Base-by-base conservation (phyloP, 2,113 vertebrate species). In the Spermophilus dauricus region DNA sequence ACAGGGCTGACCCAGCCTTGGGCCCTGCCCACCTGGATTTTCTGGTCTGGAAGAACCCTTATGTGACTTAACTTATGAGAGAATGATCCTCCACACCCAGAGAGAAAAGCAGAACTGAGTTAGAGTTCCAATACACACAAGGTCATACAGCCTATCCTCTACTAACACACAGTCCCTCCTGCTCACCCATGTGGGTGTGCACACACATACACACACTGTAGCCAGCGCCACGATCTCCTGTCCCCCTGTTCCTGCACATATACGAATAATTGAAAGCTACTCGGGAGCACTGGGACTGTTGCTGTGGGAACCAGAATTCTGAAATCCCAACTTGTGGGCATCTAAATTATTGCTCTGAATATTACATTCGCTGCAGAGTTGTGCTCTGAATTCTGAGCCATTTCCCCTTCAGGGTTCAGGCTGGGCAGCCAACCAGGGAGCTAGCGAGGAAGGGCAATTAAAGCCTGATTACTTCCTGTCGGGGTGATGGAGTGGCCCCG, bases 361-460 rank as follows among this genome's bases (percentile, higher is more conserved):
- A 53, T 81, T 32, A 14, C 70, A 61, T 83, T 56, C 34, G 65
- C 78, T 1, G 4, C 8, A 1, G 76, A 89, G 89, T 76, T 94
- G 82, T 76, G 94, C 70, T 96, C 86, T 61, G 95, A 96, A 91
- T 95, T n/a, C 95, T 78, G 93, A 96, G 85, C 76, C 45, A 8
- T 67, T 82, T 90, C 76, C 67, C 65, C 82, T 16, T 63, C 6
- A 18, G 53, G 65, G 65, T 8, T 88, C 86, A 86, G 78, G 82
- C 75, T 42, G 78, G 61, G 56, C 87, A 76, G 96, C 32, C 63
- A 48, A 24, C 8, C 48, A n/a, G 69, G 53, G 67, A 89, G 48
- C 1, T 17, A 6, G 28, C 9, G 69, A 85, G 51, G 78, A 56
- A 1, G 9, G 51, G 70, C 86, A 51, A 65, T 81, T 24, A 75